Conservation (phyloP, 2,888 invertebrate genomes). For the Vanessa cardui region DNA sequence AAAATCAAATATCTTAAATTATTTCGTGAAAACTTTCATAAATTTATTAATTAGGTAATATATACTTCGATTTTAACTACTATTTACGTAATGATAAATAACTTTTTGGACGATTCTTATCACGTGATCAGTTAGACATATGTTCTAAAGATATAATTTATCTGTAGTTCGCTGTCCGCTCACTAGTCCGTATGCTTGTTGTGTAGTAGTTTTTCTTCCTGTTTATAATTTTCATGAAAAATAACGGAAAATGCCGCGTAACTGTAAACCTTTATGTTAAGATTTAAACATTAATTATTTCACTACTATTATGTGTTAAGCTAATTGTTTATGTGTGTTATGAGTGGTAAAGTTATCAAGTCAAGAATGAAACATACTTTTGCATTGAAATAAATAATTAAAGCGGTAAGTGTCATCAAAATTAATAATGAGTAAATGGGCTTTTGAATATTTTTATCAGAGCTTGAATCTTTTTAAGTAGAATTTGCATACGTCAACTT, state of each 20-base stretch:
- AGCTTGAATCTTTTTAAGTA: background rate
- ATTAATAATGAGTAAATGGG: slow-evolving; percentile 32
- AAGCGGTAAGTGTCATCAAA: slow-evolving; percentile 64
- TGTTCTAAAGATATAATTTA: slow-evolving; percentile 32
- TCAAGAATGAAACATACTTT: slow-evolving; percentile 78
- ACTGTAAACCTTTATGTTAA: slow-evolving; percentile 57
- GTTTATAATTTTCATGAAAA: slow-evolving; percentile 71
- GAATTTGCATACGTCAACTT: background rate
- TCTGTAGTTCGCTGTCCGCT: slow-evolving; percentile 52
- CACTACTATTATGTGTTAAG: slow-evolving; percentile 29
- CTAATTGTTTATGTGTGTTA: slow-evolving; percentile 49
- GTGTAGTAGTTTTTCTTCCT: slow-evolving; percentile 68
- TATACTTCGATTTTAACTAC: background rate
- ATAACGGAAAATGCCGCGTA: slow-evolving; percentile 72
- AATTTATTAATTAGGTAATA: background rate
- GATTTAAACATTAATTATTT: slow-evolving; percentile 39
- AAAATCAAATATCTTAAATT: background rate
- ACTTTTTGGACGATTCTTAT: slow-evolving; percentile 9
- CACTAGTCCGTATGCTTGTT: slow-evolving; percentile 53
- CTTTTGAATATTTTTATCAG: background rate
- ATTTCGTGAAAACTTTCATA: background rate
- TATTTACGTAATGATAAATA: background rate
- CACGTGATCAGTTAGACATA: slow-evolving; percentile 37
- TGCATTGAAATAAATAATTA: slow-evolving; percentile 65
- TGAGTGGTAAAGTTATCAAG: slow-evolving; percentile 75